Evolutionary conservation across 2,113 vertebrate genomes (phyloP).

Genomic region (Oreotrochilus melanogaster): DNA sequence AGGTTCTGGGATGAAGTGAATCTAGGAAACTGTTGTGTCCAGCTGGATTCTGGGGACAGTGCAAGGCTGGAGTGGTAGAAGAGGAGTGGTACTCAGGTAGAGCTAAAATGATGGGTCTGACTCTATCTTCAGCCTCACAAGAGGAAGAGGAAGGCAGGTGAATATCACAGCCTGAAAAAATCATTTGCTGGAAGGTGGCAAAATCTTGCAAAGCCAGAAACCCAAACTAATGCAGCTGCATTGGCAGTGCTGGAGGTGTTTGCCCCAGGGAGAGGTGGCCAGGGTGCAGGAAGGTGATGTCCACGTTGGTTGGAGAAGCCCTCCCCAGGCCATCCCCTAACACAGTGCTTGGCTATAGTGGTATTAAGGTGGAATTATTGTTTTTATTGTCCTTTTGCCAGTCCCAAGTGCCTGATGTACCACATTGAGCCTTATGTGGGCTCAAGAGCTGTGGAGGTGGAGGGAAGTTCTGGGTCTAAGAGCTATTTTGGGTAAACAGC

Average conservation of each 20-base stretch:
- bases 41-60: not conserved
- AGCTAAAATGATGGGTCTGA: not conserved
- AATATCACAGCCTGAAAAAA: not conserved
- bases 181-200: not conserved
- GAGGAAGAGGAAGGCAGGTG: not conserved
- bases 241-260: not conserved
- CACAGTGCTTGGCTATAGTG: not conserved
- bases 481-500: accelerated
- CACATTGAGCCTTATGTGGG: not conserved
- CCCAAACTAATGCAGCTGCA: not conserved
- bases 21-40: not conserved
- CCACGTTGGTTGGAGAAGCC: not conserved
- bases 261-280: not conserved
- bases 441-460: not conserved
- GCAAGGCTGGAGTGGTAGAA: not conserved
- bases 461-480: not conserved
- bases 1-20: not conserved
- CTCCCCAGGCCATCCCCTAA: not conserved
- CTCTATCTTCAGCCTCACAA: not conserved
- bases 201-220: not conserved
- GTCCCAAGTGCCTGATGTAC: not conserved
- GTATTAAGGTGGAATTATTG: not conserved
- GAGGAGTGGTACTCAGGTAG: not conserved
- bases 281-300: not conserved
- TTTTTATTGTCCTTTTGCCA: not conserved